Evolutionary conservation across 2,113 vertebrate species (phyloP).

Genomic region (Lepus americanus): DNA sequence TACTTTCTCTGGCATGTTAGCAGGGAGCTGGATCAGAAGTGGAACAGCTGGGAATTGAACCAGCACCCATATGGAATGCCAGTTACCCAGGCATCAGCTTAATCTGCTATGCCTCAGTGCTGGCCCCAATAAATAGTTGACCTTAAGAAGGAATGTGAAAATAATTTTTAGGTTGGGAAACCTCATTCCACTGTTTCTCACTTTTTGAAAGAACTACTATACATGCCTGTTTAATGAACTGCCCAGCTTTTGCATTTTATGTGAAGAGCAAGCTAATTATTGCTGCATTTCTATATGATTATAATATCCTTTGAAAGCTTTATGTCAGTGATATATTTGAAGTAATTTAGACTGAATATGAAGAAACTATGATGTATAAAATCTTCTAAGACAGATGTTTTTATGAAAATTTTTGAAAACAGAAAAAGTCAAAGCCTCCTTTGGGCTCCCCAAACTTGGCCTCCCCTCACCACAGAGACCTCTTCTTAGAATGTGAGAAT

Average conservation of each 20-base stretch:
- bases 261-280: background rate
- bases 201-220: slow-evolving; percentile 9
- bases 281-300: background rate
- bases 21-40: too few relatives aligned
- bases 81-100: too few relatives aligned
- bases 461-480: background rate
- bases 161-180: background rate
- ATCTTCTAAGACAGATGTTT: background rate
- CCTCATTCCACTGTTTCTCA: background rate
- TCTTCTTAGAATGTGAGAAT: background rate
- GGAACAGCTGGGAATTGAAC: too few relatives aligned
- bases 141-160: background rate
- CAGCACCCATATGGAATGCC: too few relatives aligned
- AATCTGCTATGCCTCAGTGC: too few relatives aligned
- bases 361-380: background rate
- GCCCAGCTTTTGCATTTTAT: background rate
- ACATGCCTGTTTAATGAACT: slow-evolving; percentile 43
- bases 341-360: background rate
- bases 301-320: background rate
- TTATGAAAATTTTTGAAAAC: background rate
- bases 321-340: background rate
- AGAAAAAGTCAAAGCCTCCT: background rate
- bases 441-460: background rate
- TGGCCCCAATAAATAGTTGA: too few relatives aligned
- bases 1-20: too few relatives aligned